phyloP scores from a whole-genome alignment of 2,888 invertebrate genomes.

The Pediacus dermestoides region DNA sequence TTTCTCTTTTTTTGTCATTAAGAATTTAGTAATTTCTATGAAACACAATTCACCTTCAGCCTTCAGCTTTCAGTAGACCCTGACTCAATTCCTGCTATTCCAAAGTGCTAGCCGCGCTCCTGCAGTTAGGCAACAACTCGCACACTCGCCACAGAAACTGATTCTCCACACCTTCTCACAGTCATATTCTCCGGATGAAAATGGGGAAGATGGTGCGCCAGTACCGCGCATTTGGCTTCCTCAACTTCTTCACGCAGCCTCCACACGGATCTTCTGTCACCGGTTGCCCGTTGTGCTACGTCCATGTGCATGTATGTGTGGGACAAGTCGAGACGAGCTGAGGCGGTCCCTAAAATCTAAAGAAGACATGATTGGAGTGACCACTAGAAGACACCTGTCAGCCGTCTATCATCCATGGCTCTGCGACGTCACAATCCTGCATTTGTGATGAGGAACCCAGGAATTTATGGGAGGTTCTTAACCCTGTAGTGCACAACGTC shows the following conservation, averaged over 20 bases:
- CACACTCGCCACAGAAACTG: no score
- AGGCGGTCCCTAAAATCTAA: no score
- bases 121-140: no score
- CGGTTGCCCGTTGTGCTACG: not conserved
- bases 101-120: no score
- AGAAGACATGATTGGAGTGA: no score
- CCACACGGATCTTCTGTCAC: constrained; percentile 6
- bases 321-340: not conserved
- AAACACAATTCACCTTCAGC: no score
- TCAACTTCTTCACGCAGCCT: constrained; percentile 10
- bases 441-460: constrained; percentile 42
- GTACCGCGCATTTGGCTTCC: constrained; percentile 38
- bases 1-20: no score
- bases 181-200: constrained; percentile 39
- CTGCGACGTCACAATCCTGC: constrained; percentile 49
- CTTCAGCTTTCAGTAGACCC: no score
- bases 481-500: constrained; percentile 11
- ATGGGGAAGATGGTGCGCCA: constrained; percentile 49
- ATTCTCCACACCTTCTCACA: constrained; percentile 23
- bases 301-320: no score
- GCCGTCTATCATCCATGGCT: constrained; percentile 51
- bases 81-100: no score
- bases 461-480: constrained; percentile 27
- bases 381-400: constrained; percentile 46
- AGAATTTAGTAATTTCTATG: no score